A percentile compares a stretch with the other conserved stretches of the same genome.
These are phyloP conservation scores for Meteorus cinctellus DNA, from an alignment of 2,888 invertebrate genomes.

Conservation along the genomic window DNA sequence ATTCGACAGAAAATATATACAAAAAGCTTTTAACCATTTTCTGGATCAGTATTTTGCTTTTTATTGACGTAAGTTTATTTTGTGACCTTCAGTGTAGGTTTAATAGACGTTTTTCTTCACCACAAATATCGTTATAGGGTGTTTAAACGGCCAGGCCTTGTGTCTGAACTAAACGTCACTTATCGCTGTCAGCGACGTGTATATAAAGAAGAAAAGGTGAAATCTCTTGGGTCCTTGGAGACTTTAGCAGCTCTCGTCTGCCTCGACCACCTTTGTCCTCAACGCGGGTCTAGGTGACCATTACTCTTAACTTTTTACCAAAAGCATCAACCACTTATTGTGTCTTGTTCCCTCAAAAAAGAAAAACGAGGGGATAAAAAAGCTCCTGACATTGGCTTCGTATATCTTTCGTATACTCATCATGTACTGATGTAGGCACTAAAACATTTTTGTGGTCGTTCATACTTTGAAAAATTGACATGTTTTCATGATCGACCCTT, in stretches of 20 bases:
- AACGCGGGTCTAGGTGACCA: constrained; percentile 49
- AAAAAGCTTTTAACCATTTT: constrained; percentile 13
- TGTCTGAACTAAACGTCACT: constrained; percentile 50
- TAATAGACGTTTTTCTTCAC: constrained; percentile 48
- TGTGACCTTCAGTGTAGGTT: constrained; percentile 43
- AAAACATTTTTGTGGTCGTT: not conserved
- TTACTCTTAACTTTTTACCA: constrained; percentile 48
- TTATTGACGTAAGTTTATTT: constrained; percentile 26
- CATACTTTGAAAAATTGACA: constrained; percentile 51
- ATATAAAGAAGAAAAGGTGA: constrained; percentile 47
- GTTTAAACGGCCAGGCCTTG: constrained; percentile 43
- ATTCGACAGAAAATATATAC: not conserved
- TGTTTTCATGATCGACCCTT: constrained; percentile 46
- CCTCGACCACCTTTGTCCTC: constrained; percentile 21
- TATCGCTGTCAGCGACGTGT: constrained; percentile 51
- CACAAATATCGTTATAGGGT: constrained; percentile 49
- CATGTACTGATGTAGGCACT: not conserved
- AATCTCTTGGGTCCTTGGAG: constrained; percentile 47
- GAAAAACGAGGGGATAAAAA: not conserved
- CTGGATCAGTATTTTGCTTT: constrained; percentile 34
- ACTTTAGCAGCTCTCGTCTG: constrained; percentile 28
- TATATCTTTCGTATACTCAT: not conserved
- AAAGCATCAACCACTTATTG: constrained; percentile 48
- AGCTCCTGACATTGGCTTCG: not conserved
- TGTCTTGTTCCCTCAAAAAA: not conserved